A percentile compares a stretch with the other conserved stretches of the same genome.
Evolutionary conservation across 2,113 vertebrate species (phyloP).

Genomic region (Tiliqua scincoides): DNA sequence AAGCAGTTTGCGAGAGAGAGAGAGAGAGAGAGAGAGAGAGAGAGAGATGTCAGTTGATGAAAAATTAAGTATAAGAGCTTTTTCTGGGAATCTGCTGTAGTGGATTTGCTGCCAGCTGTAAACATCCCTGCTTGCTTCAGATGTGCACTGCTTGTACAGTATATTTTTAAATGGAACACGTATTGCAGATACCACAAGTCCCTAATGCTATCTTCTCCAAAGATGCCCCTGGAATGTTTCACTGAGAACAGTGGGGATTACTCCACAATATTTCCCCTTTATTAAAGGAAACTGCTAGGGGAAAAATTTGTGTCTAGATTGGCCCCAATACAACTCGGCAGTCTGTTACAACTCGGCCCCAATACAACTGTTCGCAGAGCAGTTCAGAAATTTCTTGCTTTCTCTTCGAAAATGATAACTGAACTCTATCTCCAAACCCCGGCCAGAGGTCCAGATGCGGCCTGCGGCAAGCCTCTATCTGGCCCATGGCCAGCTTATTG

Average conservation of each 20-base stretch:
- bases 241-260: too few relatives aligned
- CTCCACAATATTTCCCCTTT: too few relatives aligned
- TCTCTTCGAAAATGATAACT: not conserved
- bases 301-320: too few relatives aligned
- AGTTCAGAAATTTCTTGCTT: conserved; percentile 25
- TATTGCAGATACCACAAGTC: not conserved
- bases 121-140: not conserved
- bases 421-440: too few relatives aligned
- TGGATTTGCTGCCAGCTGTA: not conserved
- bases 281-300: too few relatives aligned
- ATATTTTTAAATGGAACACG: not conserved
- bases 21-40: not conserved
- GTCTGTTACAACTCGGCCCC: too few relatives aligned
- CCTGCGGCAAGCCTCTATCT: too few relatives aligned
- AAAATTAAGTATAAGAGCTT: not conserved
- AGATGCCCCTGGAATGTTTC: too few relatives aligned
- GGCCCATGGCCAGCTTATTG: too few relatives aligned
- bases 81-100: not conserved
- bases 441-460: too few relatives aligned
- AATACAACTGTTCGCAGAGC: not conserved
- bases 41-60: not conserved
- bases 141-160: not conserved
- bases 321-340: not conserved
- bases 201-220: not conserved
- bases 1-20: not conserved